Evolutionary conservation across 2,797 vertebrate species (phyloP), one percentile per base, ranked within the genome.

Genomic region (Acipenser ruthenus): DNA sequence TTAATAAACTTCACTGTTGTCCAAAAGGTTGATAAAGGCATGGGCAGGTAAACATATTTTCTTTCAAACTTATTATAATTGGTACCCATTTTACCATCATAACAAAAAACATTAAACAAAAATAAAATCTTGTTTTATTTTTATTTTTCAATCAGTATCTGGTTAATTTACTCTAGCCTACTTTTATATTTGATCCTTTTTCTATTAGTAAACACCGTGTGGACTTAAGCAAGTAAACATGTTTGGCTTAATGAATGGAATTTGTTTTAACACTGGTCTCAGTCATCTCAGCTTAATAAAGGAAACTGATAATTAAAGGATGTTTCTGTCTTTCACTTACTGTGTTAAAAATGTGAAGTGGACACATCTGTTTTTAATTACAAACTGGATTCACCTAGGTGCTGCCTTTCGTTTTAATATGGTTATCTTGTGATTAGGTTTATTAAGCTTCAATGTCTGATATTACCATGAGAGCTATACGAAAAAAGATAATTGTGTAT

Each of bases 201-300:
- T 73, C 80, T 85, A 77, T 74, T 75, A 78, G 78, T 78, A 78
- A 85, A 84, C 81, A 80, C 77, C 81, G 82, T 85, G 86, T 87
- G 84, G 86, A 88, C 83, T 3, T 37, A 84, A 86, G 74, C 84
- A 74, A 81, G 86, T 89, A 88, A 90, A 89, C 87, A 89, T 84
- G 88, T 86, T 87, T 86, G 86, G 89, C 88, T 87, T 89, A 86
- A 88, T 89, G 89, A 87, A 88, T 90, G 23, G 23, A 89, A 89
- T 78, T 79, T 79, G 74, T 55, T 48, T 50, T 62, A 15, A n/a
- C 10, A 10, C 59, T 9, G 59, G 51, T 49, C 53, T 50, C 59
- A n/a, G 49, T 10, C 50, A 18, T 62, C 60, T 53, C 10, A 3
- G 4, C 9, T 60, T 23, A 60, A 61, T 61, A 65, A 67, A 67